Conservation (phyloP, 2,797 vertebrate species). For the Danio aesculapii region DNA sequence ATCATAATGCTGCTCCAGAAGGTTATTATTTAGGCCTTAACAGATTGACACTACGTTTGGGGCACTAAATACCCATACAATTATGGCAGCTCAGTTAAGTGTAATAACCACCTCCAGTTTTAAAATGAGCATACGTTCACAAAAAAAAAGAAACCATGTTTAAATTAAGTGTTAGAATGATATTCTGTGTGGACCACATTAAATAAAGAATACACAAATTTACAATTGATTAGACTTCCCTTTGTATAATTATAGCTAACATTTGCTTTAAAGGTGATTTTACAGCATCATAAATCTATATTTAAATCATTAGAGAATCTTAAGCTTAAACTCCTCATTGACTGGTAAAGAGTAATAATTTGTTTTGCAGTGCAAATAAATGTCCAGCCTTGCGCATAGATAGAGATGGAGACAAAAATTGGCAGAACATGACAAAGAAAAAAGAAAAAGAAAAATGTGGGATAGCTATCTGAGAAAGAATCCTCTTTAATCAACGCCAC, state of each 20-base stretch:
- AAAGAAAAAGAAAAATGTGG: slow-evolving; percentile 1
- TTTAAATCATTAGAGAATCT: slow-evolving; percentile 11
- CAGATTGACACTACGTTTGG: slow-evolving; percentile 12
- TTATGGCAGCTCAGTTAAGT: slow-evolving; percentile 6
- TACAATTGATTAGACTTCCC: slow-evolving; percentile 68
- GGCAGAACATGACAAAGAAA: background rate
- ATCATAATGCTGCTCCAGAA: background rate
- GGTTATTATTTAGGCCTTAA: slow-evolving; percentile 7
- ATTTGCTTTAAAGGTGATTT: slow-evolving; percentile 66
- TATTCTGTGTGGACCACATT: slow-evolving; percentile 43
- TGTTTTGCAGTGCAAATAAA: background rate
- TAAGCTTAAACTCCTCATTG: background rate
- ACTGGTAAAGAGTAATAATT: background rate
- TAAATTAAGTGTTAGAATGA: slow-evolving; percentile 2
- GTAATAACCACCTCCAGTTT: slow-evolving; percentile 49
- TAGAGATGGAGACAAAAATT: background rate
- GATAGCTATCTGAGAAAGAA: background rate
- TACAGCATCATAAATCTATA: slow-evolving; percentile 52
- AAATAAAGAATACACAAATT: slow-evolving; percentile 50
- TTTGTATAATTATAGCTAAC: slow-evolving; percentile 77
- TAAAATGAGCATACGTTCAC: slow-evolving; percentile 2
- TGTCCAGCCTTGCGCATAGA: background rate
- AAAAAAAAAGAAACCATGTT: slow-evolving; percentile 29
- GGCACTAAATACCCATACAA: slow-evolving; percentile 6
- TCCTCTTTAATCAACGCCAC: slow-evolving; percentile 4